These are phyloP conservation scores for Orgyia antiqua DNA, from an alignment of 2,888 invertebrate species.

Conservation along the genomic window DNA sequence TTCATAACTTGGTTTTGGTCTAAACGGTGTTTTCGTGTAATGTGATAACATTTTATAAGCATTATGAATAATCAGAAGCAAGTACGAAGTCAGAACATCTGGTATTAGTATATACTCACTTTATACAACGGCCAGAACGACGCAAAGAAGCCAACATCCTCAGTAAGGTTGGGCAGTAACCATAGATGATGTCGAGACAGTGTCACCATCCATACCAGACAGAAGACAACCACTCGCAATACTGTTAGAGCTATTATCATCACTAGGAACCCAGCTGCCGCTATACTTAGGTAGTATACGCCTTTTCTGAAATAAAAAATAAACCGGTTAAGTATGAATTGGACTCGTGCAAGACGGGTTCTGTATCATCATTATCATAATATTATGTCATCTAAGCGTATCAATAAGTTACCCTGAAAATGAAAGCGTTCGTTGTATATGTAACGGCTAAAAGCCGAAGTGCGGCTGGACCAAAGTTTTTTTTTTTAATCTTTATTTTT, in stretches of 20 bases:
- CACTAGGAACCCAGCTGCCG: conserved; percentile 96
- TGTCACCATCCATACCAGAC: conserved; percentile 91
- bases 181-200: conserved; percentile 96
- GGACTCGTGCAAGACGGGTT: too few relatives aligned
- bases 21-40: too few relatives aligned
- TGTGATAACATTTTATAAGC: too few relatives aligned
- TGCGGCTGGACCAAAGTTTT: too few relatives aligned
- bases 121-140: conserved; percentile 98
- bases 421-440: too few relatives aligned
- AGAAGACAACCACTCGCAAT: conserved; percentile 93
- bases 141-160: conserved; percentile 99
- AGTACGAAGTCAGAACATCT: too few relatives aligned
- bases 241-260: conserved; percentile 94
- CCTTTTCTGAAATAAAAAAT: conserved; percentile 81
- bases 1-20: too few relatives aligned
- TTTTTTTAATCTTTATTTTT: too few relatives aligned
- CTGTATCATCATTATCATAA: too few relatives aligned
- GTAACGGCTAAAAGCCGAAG: too few relatives aligned
- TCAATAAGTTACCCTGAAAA: neutral
- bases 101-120: conserved; percentile 65
- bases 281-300: conserved; percentile 97
- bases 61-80: too few relatives aligned
- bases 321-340: too few relatives aligned
- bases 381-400: neutral
- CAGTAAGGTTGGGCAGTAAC: conserved; percentile 99